Evolutionary conservation across 2,888 invertebrate genomes (phyloP).

Genomic region (Drosophila kuntzei): DNA sequence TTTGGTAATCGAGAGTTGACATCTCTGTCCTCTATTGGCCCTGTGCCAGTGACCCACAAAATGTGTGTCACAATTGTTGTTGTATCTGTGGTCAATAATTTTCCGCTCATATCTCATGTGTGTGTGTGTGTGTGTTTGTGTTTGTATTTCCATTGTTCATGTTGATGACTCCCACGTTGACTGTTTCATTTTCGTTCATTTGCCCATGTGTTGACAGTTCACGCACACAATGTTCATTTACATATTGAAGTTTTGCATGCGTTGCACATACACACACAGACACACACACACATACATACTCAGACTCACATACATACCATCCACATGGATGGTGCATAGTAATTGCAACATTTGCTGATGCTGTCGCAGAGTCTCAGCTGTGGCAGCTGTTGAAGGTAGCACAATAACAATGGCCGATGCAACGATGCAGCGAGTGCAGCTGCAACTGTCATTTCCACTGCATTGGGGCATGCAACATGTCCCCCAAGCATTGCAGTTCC

Average conservation of each 20-base stretch:
- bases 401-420: slow-evolving; percentile 52
- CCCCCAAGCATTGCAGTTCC: slow-evolving; percentile 60
- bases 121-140: slow-evolving; percentile 26
- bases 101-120: slow-evolving; percentile 13
- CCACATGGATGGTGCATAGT: slow-evolving; percentile 69
- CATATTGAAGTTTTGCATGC: slow-evolving; percentile 72
- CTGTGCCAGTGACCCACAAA: slow-evolving; percentile 67
- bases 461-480: slow-evolving; percentile 47
- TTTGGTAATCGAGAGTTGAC: slow-evolving; percentile 11
- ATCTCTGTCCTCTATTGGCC: slow-evolving; percentile 11
- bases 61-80: slow-evolving; percentile 67
- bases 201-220: slow-evolving; percentile 72
- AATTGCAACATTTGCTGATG: slow-evolving; percentile 74
- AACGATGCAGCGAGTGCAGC: slow-evolving; percentile 31
- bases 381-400: slow-evolving; percentile 44
- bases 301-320: slow-evolving; percentile 20
- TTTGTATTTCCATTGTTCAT: slow-evolving; percentile 46
- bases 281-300: slow-evolving; percentile 5
- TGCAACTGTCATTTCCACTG: slow-evolving; percentile 32
- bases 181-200: slow-evolving; percentile 75
- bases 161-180: slow-evolving; percentile 75
- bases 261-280: slow-evolving; percentile 30
- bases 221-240: slow-evolving; percentile 68
- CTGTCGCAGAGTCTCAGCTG: slow-evolving; percentile 55
- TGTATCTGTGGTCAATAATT: slow-evolving; percentile 58